Conservation (phyloP, 2,888 invertebrate species). For the Isoperla grammatica region DNA sequence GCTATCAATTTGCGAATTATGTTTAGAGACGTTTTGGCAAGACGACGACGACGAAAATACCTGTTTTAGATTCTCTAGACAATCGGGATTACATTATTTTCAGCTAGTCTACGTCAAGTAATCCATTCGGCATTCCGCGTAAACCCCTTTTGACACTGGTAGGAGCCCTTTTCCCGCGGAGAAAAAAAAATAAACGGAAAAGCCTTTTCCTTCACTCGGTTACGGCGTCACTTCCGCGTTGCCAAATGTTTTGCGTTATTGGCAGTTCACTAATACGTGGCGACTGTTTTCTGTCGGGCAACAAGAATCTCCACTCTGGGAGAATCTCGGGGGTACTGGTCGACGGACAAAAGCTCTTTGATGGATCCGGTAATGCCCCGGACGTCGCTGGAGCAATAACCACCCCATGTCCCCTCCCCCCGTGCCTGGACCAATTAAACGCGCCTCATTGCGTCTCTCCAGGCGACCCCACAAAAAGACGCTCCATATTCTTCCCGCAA, state of each 20-base stretch:
- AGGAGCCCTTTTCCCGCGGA: no score
- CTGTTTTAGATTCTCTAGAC: no score
- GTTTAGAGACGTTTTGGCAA: no score
- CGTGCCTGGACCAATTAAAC: conserved; percentile 21
- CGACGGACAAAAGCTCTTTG: conserved; percentile 5
- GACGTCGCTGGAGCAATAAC: background rate
- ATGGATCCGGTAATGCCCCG: conserved; percentile 6
- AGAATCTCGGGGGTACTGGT: background rate
- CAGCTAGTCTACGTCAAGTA: no score
- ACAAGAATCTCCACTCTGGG: conserved; percentile 24
- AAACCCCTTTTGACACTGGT: no score
- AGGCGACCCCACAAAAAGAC: no score
- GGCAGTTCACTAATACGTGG: conserved; percentile 22
- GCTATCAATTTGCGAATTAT: no score
- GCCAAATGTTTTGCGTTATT: conserved; percentile 25
- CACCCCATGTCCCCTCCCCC: conserved; percentile 11
- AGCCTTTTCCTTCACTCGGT: background rate
- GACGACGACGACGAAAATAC: no score
- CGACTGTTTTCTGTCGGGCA: conserved; percentile 14
- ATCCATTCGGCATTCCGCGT: no score
- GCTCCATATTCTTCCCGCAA: background rate
- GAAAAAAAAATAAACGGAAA: no score
- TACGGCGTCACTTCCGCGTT: background rate
- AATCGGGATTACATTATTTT: no score
- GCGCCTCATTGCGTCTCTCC: conserved; percentile 3